Base-by-base conservation (phyloP, 2,113 vertebrate genomes). In the Equus quagga region DNA sequence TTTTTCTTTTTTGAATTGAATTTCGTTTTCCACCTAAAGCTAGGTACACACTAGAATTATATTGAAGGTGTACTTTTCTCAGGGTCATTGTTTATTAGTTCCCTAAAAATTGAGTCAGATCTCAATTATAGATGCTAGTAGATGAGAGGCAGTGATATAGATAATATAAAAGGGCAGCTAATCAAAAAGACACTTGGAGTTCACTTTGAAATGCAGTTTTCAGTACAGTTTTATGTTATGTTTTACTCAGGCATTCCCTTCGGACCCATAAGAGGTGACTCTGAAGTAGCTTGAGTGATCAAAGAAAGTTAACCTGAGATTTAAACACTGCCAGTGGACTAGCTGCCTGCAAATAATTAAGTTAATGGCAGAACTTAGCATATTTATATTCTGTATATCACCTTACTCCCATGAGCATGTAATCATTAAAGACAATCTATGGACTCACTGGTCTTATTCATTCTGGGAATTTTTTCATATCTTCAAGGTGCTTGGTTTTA, bases 401-500 rank as follows among this genome's bases (percentile, higher is more conserved):
- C 36, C 79, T 92, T 96, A 80, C 23, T 95, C 64, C 8, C 44
- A 46, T 21, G 23, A 96, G 11, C 60, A 93, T 36, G 69, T 64
- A 94, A 89, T 21, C 54, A 81, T 62, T 72, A 82, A 98, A 95
- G 31, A 96, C 26, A 84, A 91, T 91, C 87, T 96, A 18, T 82
- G n/a, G 46, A 90, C 28, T 80, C 64, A 86, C 21, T 70, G 79
- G 9, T 91, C 75, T 97, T 91, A 78, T 84, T 91, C 56, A 92
- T 96, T 96, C 58, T 14, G 8, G 75, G 72, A 96, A 98, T 78
- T 94, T 95, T 92, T 95, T 97, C 56, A 91, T 46, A 96, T 94
- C 46, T 93, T 97, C 91, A 95, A 95, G 81, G 83, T 87, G 70
- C 56, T 67, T 97, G 90, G 28, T 94, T 96, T 98, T 88, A 93